These are phyloP conservation scores for Heliconius himera DNA, from an alignment of 1,140 invertebrate genomes.

Conservation along the genomic window DNA sequence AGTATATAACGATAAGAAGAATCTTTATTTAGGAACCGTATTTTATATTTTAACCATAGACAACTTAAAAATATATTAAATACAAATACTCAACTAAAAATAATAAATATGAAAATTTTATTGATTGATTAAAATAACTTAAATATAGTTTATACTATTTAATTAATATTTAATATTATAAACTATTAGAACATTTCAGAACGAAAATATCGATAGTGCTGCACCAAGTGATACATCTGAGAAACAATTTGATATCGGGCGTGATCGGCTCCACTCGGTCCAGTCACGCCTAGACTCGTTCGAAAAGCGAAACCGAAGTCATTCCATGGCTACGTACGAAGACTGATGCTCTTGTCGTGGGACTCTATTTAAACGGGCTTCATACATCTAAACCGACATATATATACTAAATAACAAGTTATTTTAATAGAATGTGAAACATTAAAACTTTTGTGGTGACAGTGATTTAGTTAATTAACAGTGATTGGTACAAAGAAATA, in stretches of 20 bases:
- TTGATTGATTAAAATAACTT: too few relatives aligned
- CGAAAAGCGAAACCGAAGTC: conserved; percentile 78
- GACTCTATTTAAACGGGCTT: conserved; percentile 71
- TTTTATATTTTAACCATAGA: conserved; percentile 16
- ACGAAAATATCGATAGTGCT: conserved; percentile 57
- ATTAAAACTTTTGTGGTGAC: conserved; percentile 61
- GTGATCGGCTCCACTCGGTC: conserved; percentile 65
- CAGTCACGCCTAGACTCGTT: conserved; percentile 81
- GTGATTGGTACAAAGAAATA: conserved; percentile 67
- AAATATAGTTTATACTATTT: too few relatives aligned
- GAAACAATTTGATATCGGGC: conserved; percentile 49
- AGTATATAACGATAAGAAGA: too few relatives aligned
- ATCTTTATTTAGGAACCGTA: not conserved
- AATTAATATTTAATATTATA: not conserved
- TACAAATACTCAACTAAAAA: too few relatives aligned
- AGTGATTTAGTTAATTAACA: conserved; percentile 67
- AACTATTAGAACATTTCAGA: conserved; percentile 31
- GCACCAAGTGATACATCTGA: conserved; percentile 51
- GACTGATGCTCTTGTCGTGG: conserved; percentile 78
- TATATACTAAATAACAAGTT: conserved; percentile 59
- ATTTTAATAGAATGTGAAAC: conserved; percentile 69
- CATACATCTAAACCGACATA: conserved; percentile 68
- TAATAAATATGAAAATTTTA: too few relatives aligned
- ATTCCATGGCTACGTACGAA: conserved; percentile 78
- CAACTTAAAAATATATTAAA: not conserved